A percentile compares a stretch with the other conserved stretches of the same genome.
Evolutionary conservation across 2,113 vertebrate species (phyloP).

Genomic region (Sinocyclocheilus rhinocerous): DNA sequence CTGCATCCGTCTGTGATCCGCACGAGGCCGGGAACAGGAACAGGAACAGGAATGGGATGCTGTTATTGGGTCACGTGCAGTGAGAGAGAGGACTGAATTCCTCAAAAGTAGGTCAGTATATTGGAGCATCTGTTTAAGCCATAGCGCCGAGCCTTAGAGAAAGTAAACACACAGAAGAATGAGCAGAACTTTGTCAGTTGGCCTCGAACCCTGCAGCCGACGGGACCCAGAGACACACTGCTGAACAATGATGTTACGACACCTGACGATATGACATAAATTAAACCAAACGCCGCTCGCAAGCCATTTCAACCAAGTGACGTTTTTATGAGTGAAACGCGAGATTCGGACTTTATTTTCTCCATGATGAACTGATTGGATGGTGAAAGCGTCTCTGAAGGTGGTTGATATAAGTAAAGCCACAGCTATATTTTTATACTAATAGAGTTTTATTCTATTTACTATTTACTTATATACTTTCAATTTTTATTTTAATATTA

Average conservation of each 20-base stretch:
- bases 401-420: no score
- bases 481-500: no score
- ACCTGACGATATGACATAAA: neutral
- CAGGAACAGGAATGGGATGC: conserved; percentile 25
- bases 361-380: no score
- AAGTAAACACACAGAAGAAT: conserved; percentile 12
- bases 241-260: neutral
- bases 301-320: neutral
- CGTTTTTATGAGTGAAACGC: no score
- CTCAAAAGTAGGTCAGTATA: conserved; percentile 37
- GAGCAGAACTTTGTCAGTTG: neutral
- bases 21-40: conserved; percentile 18
- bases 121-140: conserved; percentile 29
- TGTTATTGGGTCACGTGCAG: conserved; percentile 38
- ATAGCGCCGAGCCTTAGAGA: neutral
- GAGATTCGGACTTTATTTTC: no score
- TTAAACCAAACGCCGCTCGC: neutral
- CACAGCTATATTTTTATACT: no score
- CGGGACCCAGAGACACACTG: neutral
- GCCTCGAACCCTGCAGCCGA: no score
- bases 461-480: no score
- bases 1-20: neutral
- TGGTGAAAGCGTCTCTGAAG: no score
- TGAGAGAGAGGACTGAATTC: conserved; percentile 3
- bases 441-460: no score